phyloP scores from a whole-genome alignment of 2,113 vertebrate species.

The Dromaius novaehollandiae region DNA sequence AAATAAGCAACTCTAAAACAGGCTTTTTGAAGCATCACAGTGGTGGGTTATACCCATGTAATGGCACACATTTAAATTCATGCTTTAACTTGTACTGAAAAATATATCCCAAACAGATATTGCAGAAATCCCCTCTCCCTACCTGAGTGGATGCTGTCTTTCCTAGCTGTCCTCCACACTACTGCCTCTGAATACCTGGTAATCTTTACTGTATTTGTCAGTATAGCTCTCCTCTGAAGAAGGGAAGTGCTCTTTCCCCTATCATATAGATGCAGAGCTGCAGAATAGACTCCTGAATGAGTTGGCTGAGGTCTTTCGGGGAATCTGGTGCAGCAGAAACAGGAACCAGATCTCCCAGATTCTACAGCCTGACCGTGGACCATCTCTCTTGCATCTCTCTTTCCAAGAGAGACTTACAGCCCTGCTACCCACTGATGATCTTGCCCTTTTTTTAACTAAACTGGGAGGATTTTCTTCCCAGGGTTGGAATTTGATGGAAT shows the following conservation, averaged over 20 bases:
- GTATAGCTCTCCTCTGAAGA: neutral
- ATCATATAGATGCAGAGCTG: neutral
- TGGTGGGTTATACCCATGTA: neutral
- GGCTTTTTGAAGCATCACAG: neutral
- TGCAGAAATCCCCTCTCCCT: neutral
- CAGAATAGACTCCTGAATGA: neutral
- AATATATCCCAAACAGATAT: neutral
- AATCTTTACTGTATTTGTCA: neutral
- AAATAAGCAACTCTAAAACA: neutral
- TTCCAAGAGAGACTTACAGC: neutral
- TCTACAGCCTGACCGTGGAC: rapidly evolving
- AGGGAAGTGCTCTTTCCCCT: neutral
- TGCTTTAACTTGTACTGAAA: neutral
- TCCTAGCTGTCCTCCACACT: neutral
- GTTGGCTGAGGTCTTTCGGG: neutral
- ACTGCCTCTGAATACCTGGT: neutral
- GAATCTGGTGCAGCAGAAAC: neutral
- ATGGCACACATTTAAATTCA: neutral
- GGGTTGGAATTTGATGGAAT: neutral
- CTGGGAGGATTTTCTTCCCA: neutral
- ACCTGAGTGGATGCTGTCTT: neutral
- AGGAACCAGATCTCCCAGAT: neutral
- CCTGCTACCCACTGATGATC: neutral
- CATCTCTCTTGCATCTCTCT: neutral
- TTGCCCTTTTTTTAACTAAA: neutral